Base-by-base conservation (phyloP, 2,888 invertebrate species). In the Drosophila testacea region DNA sequence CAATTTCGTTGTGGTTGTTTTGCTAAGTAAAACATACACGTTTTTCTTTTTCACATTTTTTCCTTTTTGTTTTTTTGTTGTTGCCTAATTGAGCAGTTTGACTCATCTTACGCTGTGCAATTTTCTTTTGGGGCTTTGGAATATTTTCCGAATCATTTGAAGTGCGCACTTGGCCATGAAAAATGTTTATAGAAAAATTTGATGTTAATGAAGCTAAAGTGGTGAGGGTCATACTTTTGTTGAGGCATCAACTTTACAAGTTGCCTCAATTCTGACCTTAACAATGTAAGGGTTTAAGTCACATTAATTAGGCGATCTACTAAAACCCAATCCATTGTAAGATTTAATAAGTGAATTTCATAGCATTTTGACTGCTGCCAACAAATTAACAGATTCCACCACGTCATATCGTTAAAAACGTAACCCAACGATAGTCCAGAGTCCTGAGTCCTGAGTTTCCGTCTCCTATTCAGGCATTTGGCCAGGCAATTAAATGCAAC, bases 51-150 rank as follows among this genome's bases (percentile, higher is more conserved):
- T 28, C 4, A 5, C n/a, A 4, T 10, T 28, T 4, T 30, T 1
- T 13, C 7, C 32, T 6, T 32, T 7, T 32, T 7, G 6, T 32
- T 6, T 32, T 27, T 16, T 30, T 41, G 13, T 55, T 16, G 36
- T 39, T 36, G 50, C 42, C 48, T 83, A 88, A 88, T 83, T 86
- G 89, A 88, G 83, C 83, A 80, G 64, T 59, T 83, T 88, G 83
- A 47, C 72, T 71, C 67, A 67, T 66, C 62, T 83, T 66, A 54
- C 61, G 64, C 50, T 38, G 4, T 56, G 48, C 28, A 62, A 56
- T 69, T 75, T 62, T 32, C 63, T 30, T 39, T 48, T 46, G 39
- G 30, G 28, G 38, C 42, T 44, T 36, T 38, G 30, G 61, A 48
- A 68, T 57, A 73, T 70, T 83, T 85, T 74, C 72, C 72, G 57